Evolutionary conservation across 2,113 vertebrate genomes (phyloP), one percentile per base, ranked within the genome.

Genomic region (Otocyon megalotis): DNA sequence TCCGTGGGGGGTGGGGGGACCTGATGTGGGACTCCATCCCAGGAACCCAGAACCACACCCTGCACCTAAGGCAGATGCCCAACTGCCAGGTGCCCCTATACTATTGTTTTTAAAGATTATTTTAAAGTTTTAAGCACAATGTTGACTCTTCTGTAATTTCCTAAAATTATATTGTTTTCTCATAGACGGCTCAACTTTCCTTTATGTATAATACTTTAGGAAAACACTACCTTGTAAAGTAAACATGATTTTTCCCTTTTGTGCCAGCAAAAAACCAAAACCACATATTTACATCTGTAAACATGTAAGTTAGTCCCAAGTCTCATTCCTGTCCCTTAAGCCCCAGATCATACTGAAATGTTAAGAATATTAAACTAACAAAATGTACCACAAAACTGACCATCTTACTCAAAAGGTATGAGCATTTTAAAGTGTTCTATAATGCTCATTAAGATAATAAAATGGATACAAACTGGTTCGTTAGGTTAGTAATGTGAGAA

Each of bases 121-220:
- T 98, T 97, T 79, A 94, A 98, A 97, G 96, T 98, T 98, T 98
- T 97, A 98, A 99, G 98, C 98, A 98, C 98, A 99, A 98, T 94
- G 97, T 97, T 85, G 84, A 96, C 93, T 62, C 90, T 37, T 67
- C 56, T 90, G 43, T 97, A 95, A 94, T 96, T 94, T 97, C 96
- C 92, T 94, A 72, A 94, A 96, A 94, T 96, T 93, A 88, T 54
- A 88, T 79, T 90, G 89, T 95, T 97, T 98, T 97, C 96, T 85
- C 96, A 89, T 50, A 90, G 93, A 96, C 91, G 93, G 81, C 67
- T 97, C 83, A 97, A n/a, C 60, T 96, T 97, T 97, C 67, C 92
- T 93, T 87, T 97, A 16, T 96, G 48, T 96, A 35, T 83, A 88
- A 97, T 83, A 30, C 74, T 60, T 98, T 74, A 90, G 97, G 88